Evolutionary conservation across 1,140 invertebrate genomes (phyloP).

Genomic region (Chlorops oryzae): DNA sequence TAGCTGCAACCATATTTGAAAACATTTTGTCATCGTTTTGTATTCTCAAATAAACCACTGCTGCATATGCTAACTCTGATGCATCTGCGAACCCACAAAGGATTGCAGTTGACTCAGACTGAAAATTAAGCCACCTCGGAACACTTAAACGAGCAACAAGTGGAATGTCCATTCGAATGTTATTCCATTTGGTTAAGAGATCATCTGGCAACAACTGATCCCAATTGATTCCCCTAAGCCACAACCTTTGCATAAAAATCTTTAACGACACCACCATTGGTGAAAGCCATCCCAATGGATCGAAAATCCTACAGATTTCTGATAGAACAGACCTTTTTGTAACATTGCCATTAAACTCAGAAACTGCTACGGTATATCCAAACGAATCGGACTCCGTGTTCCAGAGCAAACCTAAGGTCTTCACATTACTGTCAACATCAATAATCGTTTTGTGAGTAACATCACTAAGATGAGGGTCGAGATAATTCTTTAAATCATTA

Average conservation of each 20-base stretch:
- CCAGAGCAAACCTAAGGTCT: slow-evolving; percentile 6
- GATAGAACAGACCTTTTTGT: slow-evolving; percentile 46
- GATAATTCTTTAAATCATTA: slow-evolving; percentile 2
- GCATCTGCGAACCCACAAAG: slow-evolving; percentile 41
- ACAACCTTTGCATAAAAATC: slow-evolving; percentile 45
- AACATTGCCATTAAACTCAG: background rate
- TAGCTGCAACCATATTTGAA: slow-evolving; percentile 12
- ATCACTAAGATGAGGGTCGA: background rate
- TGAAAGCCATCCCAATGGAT: too few relatives aligned
- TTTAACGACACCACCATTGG: too few relatives aligned
- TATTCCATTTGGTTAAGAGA: slow-evolving; percentile 18
- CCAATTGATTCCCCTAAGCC: slow-evolving; percentile 35
- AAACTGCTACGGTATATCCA: background rate
- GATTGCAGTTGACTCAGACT: slow-evolving; percentile 11
- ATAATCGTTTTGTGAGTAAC: background rate
- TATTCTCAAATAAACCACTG: slow-evolving; percentile 35
- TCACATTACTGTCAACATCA: slow-evolving; percentile 4
- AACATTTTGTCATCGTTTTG: background rate
- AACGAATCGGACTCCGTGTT: background rate
- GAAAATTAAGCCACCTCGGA: slow-evolving; percentile 2
- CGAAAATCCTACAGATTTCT: slow-evolving; percentile 34
- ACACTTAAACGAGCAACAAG: slow-evolving; percentile 10
- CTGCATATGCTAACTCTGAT: slow-evolving; percentile 32
- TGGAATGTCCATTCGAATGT: slow-evolving; percentile 15
- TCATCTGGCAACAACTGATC: slow-evolving; percentile 25